Evolutionary conservation across 2,797 vertebrate species (phyloP).

Genomic region (Neoniphon sammara): DNA sequence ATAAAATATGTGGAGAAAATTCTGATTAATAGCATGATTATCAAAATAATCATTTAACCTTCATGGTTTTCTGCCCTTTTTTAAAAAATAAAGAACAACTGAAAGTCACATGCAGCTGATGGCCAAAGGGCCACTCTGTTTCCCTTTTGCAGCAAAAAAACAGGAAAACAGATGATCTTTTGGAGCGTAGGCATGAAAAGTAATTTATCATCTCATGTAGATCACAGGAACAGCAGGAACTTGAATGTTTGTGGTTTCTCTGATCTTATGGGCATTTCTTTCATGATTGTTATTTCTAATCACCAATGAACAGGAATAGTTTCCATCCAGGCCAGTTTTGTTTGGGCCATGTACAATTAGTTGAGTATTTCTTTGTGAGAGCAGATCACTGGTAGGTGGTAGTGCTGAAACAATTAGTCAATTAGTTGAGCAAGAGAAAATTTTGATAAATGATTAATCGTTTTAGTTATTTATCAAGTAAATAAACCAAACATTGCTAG

Average conservation of each 20-base stretch:
- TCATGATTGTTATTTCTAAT: neutral
- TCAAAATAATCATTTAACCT: neutral
- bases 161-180: neutral
- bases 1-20: neutral
- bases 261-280: conserved; percentile 1
- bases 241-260: neutral
- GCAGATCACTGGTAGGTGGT: too few species aligned
- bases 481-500: too few species aligned
- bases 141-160: neutral
- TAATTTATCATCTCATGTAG: neutral
- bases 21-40: neutral
- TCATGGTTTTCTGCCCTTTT: neutral
- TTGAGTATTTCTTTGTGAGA: neutral
- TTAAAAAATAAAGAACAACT: neutral
- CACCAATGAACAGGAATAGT: neutral
- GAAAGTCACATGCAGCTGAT: neutral
- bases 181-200: neutral
- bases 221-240: neutral
- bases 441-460: too few species aligned
- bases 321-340: neutral
- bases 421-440: too few species aligned
- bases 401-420: too few species aligned
- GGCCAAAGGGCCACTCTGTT: neutral
- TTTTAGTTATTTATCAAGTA: too few species aligned
- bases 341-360: neutral